Base-by-base conservation (phyloP, 2,888 invertebrate species). In the Lepas anatifera region DNA sequence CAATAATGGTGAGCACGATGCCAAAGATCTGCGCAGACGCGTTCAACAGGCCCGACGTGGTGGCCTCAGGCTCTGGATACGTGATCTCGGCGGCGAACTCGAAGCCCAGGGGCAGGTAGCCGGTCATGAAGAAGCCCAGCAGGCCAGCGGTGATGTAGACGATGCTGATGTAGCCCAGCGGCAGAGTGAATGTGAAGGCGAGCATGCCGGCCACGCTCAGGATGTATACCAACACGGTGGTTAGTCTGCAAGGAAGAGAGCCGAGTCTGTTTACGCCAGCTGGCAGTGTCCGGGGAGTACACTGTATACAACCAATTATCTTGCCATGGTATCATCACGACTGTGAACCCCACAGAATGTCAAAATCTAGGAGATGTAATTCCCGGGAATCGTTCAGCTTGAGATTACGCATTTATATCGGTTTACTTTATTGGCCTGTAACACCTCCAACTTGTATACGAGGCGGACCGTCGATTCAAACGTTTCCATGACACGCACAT, bases 121-220 rank as follows among this genome's bases (percentile, higher is more conserved):
- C 98, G n/a, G 97, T 97, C 98, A 98, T 98, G 82, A 97, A 98
- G 83, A 98, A 98, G 74, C 97, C 97, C 72, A 99, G 84, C 35
- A 90, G 75, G 48, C 88, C 89, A 67, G 93, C 88, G 75, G 91
- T 91, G 69, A 94, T 76, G 80, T 95, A 99, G 1, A 97, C 91
- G 3, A 95, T 85, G 71, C 84, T 84, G 72, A 99, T 89, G 72
- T 85, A 80, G 13, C 88, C 89, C 70, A 87, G 84, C 77, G 87
- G 85, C 71, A 99, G 81, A 0, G 93, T 93, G 78, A 95, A 91
- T 0, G 96, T 92, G 81, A 94, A 97, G 67, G 90, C 84, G 75
- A 96, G 82, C 95, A 97, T 95, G 73, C 96, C 95, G 66, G 90
- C 80, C 76, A 93, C 87, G 0, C 97, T 93, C 73, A 93, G 87